phyloP scores from a whole-genome alignment of 2,797 vertebrate genomes.

The Takifugu ocellatus region DNA sequence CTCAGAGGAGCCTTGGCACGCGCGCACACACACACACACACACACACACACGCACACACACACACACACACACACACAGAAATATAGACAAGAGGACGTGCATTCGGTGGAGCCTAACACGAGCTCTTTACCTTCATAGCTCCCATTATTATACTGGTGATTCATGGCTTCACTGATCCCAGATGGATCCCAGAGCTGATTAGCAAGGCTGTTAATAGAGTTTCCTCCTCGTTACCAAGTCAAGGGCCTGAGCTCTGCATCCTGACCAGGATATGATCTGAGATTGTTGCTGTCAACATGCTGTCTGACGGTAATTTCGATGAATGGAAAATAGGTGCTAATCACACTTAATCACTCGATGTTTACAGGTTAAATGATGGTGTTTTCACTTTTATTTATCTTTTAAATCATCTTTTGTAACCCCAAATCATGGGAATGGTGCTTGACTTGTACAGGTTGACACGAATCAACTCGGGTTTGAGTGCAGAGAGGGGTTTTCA shows the following conservation, averaged over 20 bases:
- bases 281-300: slow-evolving; percentile 6
- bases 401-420: not conserved
- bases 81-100: too few species aligned
- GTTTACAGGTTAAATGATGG: not conserved
- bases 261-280: not conserved
- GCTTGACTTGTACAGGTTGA: slow-evolving; percentile 3
- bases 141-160: not conserved
- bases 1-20: not conserved
- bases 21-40: not conserved
- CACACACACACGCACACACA: too few species aligned
- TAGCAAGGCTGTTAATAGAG: slow-evolving; percentile 23
- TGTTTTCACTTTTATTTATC: too few species aligned
- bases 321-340: not conserved
- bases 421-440: not conserved
- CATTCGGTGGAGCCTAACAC: too few species aligned
- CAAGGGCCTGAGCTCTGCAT: slow-evolving; percentile 14
- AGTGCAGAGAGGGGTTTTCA: slow-evolving; percentile 18
- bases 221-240: slow-evolving; percentile 36
- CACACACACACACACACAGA: too few species aligned
- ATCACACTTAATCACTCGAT: not conserved
- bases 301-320: not conserved
- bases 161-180: not conserved
- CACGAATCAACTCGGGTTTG: slow-evolving; percentile 15
- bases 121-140: too few species aligned
- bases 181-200: slow-evolving; percentile 22